Evolutionary conservation across 1,140 invertebrate species (phyloP), one percentile per base, ranked within the genome.

Genomic region (Aphelinus atriplicis): DNA sequence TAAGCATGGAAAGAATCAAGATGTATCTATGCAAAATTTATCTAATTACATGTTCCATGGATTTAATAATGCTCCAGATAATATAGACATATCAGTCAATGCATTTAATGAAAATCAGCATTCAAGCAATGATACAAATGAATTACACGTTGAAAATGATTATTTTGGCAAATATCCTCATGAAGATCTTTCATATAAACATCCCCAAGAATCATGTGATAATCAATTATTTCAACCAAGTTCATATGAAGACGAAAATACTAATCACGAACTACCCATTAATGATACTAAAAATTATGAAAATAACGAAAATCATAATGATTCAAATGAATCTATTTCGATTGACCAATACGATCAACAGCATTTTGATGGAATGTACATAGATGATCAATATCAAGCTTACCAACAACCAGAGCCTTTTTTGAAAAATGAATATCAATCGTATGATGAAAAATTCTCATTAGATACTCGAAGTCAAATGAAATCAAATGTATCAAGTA

Each of bases 391-490:
- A 58, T 84, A 86, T 60, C 77, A 76, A 4, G 80, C 77, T 70
- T 84, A 84, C 56, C 26, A 26, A 26, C 26, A 26, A 26, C 26
- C 26, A 26, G 26, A 26, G 26, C 26, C 26, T 26, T 26, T 26
- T 26, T 26, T 26, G 26, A 26, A 26, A 26, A 26, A 26, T 26
- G 26, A 26, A 26, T 26, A 26, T 26, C 26, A 26, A 26, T 26
- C 0, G 26, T 0, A 26, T 26, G 73, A 69, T 7, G 70, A 71
- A 3, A 76, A 70, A 1, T 80, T 82, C 43, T 67, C 82, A 4
- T 81, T 83, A 7, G 81, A 78, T 45, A 78, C 76, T 7, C 84
- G 84, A 53, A 80, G 84, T 62, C 79, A 84, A 68, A 82, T 82
- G 60, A 83, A 83, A 2, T 1, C n/a, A n/a, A n/a, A 66, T 55